Base-by-base conservation (phyloP, 2,113 vertebrate species). In the Microcebus ravelobensis region DNA sequence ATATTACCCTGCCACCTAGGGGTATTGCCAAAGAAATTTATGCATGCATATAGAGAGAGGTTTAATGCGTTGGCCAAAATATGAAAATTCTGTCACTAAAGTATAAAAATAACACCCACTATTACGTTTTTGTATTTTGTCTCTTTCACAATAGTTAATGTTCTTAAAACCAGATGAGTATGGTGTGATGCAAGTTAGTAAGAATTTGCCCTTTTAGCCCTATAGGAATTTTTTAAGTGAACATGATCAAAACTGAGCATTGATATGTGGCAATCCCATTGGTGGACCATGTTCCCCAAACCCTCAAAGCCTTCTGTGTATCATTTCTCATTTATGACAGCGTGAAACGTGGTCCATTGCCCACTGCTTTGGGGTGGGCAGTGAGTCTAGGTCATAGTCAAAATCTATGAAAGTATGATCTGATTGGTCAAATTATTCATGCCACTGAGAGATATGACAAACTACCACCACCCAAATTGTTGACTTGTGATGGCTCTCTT, bases 1-100 rank as follows among this genome's bases (percentile, higher is more conserved):
- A 96, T 87, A 98, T 96, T 67, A 80, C 95, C 92, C 96, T 97
- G 96, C 96, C 96, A 96, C 92, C 95, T 97, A 96, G 96, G 97
- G 95, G 94, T 71, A 50, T 68, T 90, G 77, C 61, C 92, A 96
- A 71, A 88, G 84, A 96, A 90, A 95, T 82, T 76, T 92, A 74
- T 57, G 39, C 50, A 86, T 27, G 31, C 27, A 3, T 45, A 81
- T 39, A n/a, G 39, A 63, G 52, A 8, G 3, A 68, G 8, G 2
- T 4, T 12, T 3, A 50, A n/a, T 20, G 15, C 71, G 2, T 25
- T 3, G 20, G 14, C 29, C 57, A 73, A 97, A 79, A 71, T 31
- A 34, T 3, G 45, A 63, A 57, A 31, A 39, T 67, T 48, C 36
- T 48, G 6, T 61, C 21, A 42, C 8, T 74, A 21, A 61, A 34